Evolutionary conservation across 2,888 invertebrate genomes (phyloP).

Genomic region (Caenorhabditis afra): DNA sequence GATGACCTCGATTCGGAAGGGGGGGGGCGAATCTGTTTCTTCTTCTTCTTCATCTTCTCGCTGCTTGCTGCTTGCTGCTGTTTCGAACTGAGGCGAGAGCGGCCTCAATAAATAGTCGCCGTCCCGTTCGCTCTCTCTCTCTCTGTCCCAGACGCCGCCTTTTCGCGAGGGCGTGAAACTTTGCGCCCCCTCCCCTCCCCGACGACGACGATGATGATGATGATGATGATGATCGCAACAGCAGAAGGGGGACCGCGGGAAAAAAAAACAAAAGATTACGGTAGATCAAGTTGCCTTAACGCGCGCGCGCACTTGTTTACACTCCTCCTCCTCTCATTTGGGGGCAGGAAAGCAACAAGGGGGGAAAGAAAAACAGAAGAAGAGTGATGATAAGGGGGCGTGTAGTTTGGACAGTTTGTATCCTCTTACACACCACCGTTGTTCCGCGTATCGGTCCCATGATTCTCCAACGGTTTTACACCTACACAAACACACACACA

Average conservation of each 20-base stretch:
- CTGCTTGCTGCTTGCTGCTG: no score
- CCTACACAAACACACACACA: no score
- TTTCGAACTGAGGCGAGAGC: no score
- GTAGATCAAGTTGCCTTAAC: constrained; percentile 8
- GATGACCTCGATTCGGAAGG: constrained; percentile 37
- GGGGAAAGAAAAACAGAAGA: not conserved
- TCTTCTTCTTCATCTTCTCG: not conserved
- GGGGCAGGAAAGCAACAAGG: not conserved
- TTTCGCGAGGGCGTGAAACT: constrained; percentile 10
- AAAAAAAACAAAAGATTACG: constrained; percentile 13
- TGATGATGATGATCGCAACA: no score
- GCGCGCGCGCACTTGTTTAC: constrained; percentile 19
- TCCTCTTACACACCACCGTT: not conserved
- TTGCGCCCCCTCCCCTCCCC: no score
- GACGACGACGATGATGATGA: no score
- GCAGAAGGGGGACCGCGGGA: not conserved
- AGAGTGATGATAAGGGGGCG: constrained; percentile 10
- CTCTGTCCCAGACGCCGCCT: no score
- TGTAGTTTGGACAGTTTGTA: constrained; percentile 47
- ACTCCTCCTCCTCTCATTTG: constrained; percentile 6
- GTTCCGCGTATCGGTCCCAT: no score
- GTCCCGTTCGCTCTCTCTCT: no score
- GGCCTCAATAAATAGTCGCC: constrained; percentile 13
- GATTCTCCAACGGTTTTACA: no score
- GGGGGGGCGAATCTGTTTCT: constrained; percentile 21